Conservation (phyloP, 2,113 vertebrate genomes). For the Halcyon malimbica region DNA sequence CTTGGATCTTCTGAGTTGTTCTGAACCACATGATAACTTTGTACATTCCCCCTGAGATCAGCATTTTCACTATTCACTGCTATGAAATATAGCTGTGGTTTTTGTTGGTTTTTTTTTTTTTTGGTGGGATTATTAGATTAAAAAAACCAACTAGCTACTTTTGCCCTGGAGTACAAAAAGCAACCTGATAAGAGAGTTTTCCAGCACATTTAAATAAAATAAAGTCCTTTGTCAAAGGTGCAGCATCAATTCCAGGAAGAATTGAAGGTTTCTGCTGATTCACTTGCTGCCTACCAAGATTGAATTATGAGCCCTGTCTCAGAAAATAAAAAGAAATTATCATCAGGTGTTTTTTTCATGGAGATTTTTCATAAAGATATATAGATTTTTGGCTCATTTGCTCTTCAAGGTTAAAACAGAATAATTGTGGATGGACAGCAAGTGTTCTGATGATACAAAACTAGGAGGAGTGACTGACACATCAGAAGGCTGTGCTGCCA, state of each 20-base stretch:
- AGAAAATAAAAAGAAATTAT: not conserved
- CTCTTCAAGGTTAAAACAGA: not conserved
- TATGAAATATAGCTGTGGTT: not conserved
- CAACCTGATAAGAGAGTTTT: not conserved
- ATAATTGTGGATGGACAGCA: not conserved
- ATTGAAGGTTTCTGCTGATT: conserved; percentile 17
- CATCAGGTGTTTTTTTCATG: not conserved
- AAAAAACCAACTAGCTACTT: not conserved
- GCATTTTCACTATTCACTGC: not conserved
- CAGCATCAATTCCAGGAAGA: not conserved
- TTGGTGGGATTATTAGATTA: not conserved
- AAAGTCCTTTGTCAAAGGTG: not conserved
- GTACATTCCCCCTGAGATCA: not conserved
- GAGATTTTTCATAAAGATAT: not conserved
- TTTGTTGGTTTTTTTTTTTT: not conserved
- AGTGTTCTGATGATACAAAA: too few relatives aligned
- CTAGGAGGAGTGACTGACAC: too few relatives aligned
- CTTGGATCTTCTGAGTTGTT: not conserved
- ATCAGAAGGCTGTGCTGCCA: too few relatives aligned
- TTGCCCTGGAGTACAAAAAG: not conserved
- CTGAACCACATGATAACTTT: not conserved
- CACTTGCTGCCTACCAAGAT: not conserved
- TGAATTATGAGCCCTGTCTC: not conserved
- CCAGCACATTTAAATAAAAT: not conserved
- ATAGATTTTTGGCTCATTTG: not conserved